These are phyloP conservation scores for Lepas anatifera DNA, from an alignment of 2,888 invertebrate genomes.

Conservation along the genomic window DNA sequence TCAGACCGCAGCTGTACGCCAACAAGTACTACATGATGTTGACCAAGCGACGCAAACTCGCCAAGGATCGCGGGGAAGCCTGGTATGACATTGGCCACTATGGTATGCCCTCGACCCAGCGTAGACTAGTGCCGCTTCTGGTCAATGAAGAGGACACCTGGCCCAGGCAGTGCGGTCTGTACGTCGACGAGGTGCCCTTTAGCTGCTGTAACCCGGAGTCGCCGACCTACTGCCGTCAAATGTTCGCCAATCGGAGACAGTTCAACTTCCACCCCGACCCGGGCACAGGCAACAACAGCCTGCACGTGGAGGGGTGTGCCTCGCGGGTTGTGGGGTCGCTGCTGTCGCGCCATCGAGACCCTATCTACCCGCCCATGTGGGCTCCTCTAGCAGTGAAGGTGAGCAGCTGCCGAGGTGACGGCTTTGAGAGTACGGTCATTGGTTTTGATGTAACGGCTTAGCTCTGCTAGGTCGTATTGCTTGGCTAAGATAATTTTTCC, in stretches of 20 bases:
- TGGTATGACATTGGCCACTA: background rate
- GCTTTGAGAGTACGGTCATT: too few species aligned
- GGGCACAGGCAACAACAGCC: background rate
- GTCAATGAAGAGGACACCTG: background rate
- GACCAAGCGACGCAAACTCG: background rate
- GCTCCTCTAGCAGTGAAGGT: background rate
- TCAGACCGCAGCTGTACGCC: background rate
- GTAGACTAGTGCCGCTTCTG: background rate
- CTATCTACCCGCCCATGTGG: too few species aligned
- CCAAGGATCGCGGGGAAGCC: background rate
- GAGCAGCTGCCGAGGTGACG: too few species aligned
- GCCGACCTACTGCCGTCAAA: background rate
- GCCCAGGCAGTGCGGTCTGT: background rate
- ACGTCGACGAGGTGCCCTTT: constrained; percentile 7
- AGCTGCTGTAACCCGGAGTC: background rate
- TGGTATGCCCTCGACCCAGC: background rate
- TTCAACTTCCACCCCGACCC: background rate
- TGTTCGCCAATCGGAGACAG: background rate
- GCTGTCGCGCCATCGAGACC: background rate
- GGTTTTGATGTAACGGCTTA: too few species aligned
- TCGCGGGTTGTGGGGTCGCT: background rate
- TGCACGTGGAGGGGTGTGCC: background rate
- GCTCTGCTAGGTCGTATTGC: too few species aligned
- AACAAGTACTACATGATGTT: background rate
- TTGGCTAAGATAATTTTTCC: too few species aligned